These are phyloP conservation scores for Salvelinus fontinalis DNA, from an alignment of 2,113 vertebrate genomes.

Conservation along the genomic window DNA sequence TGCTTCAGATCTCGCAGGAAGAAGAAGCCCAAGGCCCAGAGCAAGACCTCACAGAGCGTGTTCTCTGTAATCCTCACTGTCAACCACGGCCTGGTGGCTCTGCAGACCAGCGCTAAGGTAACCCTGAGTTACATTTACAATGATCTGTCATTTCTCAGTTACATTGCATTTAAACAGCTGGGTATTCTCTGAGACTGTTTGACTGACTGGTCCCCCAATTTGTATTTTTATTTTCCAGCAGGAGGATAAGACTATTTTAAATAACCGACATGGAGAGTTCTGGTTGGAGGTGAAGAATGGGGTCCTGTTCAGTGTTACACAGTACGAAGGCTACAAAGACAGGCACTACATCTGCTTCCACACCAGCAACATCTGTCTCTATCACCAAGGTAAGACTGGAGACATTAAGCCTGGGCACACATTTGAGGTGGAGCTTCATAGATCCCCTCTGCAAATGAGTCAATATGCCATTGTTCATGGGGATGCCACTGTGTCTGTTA, in stretches of 20 bases:
- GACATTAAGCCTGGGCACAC: neutral
- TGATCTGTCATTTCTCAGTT: too few relatives aligned
- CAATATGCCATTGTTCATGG: neutral
- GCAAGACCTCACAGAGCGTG: conserved; percentile 88
- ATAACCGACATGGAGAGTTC: conserved; percentile 91
- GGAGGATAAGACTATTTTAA: conserved; percentile 77
- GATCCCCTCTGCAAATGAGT: too few relatives aligned
- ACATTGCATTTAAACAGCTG: too few relatives aligned
- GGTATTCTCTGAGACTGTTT: too few relatives aligned
- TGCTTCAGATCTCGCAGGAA: conserved; percentile 86
- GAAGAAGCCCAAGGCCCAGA: conserved; percentile 85
- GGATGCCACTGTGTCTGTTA: neutral
- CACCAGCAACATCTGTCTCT: conserved; percentile 83
- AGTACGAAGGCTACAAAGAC: conserved; percentile 92
- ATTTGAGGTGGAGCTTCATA: too few relatives aligned
- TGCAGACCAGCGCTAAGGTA: conserved; percentile 90
- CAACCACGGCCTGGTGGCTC: conserved; percentile 86
- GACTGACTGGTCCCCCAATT: too few relatives aligned
- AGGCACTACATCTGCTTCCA: conserved; percentile 95
- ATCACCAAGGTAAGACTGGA: conserved; percentile 86
- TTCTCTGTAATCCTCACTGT: conserved; percentile 87
- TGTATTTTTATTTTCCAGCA: conserved; percentile 62
- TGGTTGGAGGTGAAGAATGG: conserved; percentile 90
- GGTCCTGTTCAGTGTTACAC: conserved; percentile 88
- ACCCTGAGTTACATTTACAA: neutral